Base-by-base conservation (phyloP, 92 coral and sea anemone species). In the Actinernus sp. region DNA sequence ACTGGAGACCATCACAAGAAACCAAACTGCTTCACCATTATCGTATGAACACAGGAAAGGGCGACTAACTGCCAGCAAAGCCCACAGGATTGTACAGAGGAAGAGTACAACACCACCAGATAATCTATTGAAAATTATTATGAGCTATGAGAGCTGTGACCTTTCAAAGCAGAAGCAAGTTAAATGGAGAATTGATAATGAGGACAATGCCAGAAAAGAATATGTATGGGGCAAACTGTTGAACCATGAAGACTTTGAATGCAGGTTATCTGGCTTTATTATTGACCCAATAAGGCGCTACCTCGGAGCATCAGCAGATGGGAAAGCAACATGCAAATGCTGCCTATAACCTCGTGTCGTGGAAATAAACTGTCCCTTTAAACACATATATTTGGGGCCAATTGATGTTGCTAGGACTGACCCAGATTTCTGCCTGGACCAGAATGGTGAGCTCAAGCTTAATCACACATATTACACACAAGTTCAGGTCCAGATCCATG, bases 381-480 rank as follows among this genome's bases (percentile, higher is more conserved):
- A 69, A 26, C 61, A 69, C 52, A 54, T 16, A 55, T 37, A 32
- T 16, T 6, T 54, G 3, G 38, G 27, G 3, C 33, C 17, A 26
- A 48, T 24, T 20, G 63, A 73, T 26, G 64, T 40, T 28, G 63
- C 81, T 6, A 49, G 18, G 17, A 31, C 27, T 21, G 76, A 73
- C 61, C 2, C 57, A 14, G 40, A 73, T 21, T 82, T 82, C 48
- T 82, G 58, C 50, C 27, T 82, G 50, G 77, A 65, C 27, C 16
- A 10, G 6, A 47, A 74, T 18, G 64, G 67, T 7, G 41, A 57
- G 28, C 66, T 72, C 20, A 62, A 63, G 49, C 20, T 21, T 26
- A 43, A 40, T 10, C 88, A 82, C 31, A 26, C 20, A 30, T 50
- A 73, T 49, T 82, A 82, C 63, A 82, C 81, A 18, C 88, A 82